These are phyloP conservation scores for Polypterus senegalus DNA, from an alignment of 2,113 vertebrate species.

Conservation along the genomic window DNA sequence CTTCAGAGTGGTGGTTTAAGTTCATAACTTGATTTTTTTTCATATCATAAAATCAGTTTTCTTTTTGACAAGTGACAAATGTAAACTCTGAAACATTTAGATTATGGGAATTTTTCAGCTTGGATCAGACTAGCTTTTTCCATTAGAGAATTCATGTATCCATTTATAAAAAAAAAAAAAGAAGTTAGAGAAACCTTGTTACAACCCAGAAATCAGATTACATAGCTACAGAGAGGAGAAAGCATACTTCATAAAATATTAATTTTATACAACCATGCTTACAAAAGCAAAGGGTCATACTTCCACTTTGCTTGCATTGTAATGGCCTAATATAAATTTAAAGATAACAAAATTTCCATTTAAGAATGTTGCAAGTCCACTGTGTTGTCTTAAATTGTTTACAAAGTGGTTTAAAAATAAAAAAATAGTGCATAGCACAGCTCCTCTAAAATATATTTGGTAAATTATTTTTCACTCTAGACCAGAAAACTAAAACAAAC, in stretches of 20 bases:
- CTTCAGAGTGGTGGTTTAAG: conserved; percentile 25
- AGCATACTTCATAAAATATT: conserved; percentile 63
- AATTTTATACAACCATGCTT: conserved; percentile 49
- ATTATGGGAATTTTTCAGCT: conserved; percentile 54
- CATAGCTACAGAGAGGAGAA: conserved; percentile 39
- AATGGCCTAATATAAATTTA: conserved; percentile 8
- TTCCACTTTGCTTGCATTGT: conserved; percentile 14
- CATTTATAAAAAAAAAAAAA: conserved; percentile 42
- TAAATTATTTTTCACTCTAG: no score
- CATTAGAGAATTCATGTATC: conserved; percentile 49
- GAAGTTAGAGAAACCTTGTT: conserved; percentile 50
- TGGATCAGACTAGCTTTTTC: conserved; percentile 50
- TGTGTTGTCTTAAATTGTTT: background rate
- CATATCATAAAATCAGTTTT: conserved; percentile 13
- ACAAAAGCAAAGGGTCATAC: conserved; percentile 34
- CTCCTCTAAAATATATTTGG: no score
- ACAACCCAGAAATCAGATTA: conserved; percentile 59
- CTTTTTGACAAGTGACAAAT: conserved; percentile 54
- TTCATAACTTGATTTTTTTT: conserved; percentile 38
- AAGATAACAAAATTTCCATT: conserved; percentile 4
- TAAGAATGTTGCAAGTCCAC: background rate
- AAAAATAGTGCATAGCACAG: no score
- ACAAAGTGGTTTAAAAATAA: background rate
- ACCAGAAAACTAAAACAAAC: no score
- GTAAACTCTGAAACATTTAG: conserved; percentile 50